Base-by-base conservation (phyloP, 2,797 vertebrate genomes). In the Poeciliopsis turneri region DNA sequence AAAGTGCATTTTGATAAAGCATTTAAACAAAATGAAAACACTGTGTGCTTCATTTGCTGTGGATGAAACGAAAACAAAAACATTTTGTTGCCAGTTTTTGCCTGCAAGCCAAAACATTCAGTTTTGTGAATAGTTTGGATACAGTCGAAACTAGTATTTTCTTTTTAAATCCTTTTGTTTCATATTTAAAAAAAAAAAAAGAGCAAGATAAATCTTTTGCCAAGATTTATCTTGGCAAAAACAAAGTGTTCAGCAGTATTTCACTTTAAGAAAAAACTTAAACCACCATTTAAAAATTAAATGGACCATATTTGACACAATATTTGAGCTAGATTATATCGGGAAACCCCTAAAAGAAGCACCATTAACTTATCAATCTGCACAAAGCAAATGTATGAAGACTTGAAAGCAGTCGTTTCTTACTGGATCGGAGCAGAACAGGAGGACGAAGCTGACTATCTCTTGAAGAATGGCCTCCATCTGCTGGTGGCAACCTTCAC, bases 401-500 rank as follows among this genome's bases (percentile, higher is more conserved):
- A 36, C 59, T 20, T 64, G 59, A 59, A 64, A 10, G 33, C 28
- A 70, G 72, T 23, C 0, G 36, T 49, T 59, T 76, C 97, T 97
- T 94, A 99, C 98, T 79, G 97, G 96, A 92, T 99, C 98, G 11
- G 97, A 96, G 88, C 99, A 98, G 92, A 98, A 99, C 16, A 98
- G 94, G 78, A 99, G 95, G 82, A 99, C 98, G 0, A 98, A 98
- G 93, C 96, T 97, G 89, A 99, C 97, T 18, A 99, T 99, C 93
- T 99, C 98, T 76, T 97, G 98, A 69, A 99, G 95, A 92, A 99
- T 99, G 74, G 97, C 97, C 86, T 99, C 98, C 98, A 99, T 99
- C 92, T 99, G 98, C 89, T 99, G 98, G 91, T 99, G 98, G 88
- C 98, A 99, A 30, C 98, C 98, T 94, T 99, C 98, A 0, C 98